Conservation (phyloP, 2,113 vertebrate species). For the Xenopus tropicalis region UCB_Xtro_10.0 CM004451.2:86119001-86119500, state of each 20-base stretch:
- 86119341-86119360: neutral
- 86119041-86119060: no score
- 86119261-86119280: neutral
- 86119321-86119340: neutral
- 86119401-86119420: neutral
- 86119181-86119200: neutral
- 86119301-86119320: neutral
- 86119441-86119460: no score
- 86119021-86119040: no score
- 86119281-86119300: neutral
- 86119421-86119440: no score
- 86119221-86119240: neutral
- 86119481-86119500: no score
- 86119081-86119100: neutral
- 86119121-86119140: neutral
- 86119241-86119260: neutral
- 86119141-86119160: neutral
- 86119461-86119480: no score
- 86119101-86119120: neutral
- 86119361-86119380: neutral
- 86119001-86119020: no score
- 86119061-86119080: no score
- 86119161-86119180: neutral
- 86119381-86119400: neutral
- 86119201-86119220: no score